Evolutionary conservation across 2,113 vertebrate species (phyloP), one percentile per base, ranked within the genome.

Genomic region (Steatornis caripensis): DNA sequence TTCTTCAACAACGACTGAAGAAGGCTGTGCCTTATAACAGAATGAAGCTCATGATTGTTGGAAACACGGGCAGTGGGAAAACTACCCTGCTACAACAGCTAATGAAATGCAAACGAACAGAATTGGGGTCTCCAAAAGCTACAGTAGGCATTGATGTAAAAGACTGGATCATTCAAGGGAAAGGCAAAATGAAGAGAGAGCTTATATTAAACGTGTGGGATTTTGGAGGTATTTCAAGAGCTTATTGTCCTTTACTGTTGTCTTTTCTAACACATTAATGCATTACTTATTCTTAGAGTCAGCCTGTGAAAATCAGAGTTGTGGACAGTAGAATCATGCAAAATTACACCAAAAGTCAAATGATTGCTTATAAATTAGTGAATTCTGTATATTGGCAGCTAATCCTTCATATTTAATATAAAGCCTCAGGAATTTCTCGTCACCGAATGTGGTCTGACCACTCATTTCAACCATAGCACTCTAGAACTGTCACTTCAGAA

Each of bases 11-110:
- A 95, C 98, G 99, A 39, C 98, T 99, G 92, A 99, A 99, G 97
- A 99, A 99, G 97, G 99, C 99, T 2, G 99, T 99, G 39, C 99
- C 99, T 24, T 99, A 99, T 77, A 98, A 99, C 89, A 98, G 99
- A 70, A 99, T 99, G 99, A 99, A 99, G 90, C 99, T 99, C 24
- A 99, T 99, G 65, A 98, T 99, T 87, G 98, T 99, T 96, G 99
- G 99, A 32, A 99, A 99, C 32, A 97, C 98, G 3, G 98, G 98
- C 46, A 99, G 99, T 86, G 99, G 99, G 53, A 99, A 99, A 96
- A 99, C 98, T 29, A 98, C 99, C 7, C 96, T 99, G 46, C 97
- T 99, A 61, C 99, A 98, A 57, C 99, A 99, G 45, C 97, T 99
- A 30, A 99, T 99, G 98, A 99, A 98, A 97, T 96, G 93, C 77